Conservation (phyloP, 2,888 invertebrate genomes). For the Andricus quercusramuli region DNA sequence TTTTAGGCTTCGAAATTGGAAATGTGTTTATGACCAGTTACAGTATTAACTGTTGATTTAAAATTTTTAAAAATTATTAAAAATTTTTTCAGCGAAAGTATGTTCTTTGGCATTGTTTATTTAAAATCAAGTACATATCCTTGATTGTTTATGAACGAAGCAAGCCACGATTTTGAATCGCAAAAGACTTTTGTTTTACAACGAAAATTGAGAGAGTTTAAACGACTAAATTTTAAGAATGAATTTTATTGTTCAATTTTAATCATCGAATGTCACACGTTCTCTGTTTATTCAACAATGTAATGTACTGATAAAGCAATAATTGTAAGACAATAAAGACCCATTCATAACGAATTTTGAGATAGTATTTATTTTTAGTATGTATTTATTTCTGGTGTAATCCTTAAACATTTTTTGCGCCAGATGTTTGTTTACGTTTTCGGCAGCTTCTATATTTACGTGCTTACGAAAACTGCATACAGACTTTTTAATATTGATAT, state of each 20-base stretch:
- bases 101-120: background rate
- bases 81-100: background rate
- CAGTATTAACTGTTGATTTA: background rate
- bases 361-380: too few relatives aligned
- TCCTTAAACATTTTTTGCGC: background rate
- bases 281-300: conserved; percentile 39
- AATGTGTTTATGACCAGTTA: background rate
- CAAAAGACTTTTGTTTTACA: background rate
- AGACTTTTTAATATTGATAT: background rate
- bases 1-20: conserved; percentile 1
- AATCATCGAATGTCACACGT: conserved; percentile 37
- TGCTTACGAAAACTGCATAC: conserved; percentile 1
- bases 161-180: background rate
- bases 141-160: background rate
- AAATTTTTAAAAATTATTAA: background rate
- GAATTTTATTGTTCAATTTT: conserved; percentile 1
- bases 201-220: conserved; percentile 10
- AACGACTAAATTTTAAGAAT: conserved; percentile 3
- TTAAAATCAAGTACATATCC: background rate
- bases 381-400: background rate
- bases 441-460: background rate
- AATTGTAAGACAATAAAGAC: conserved; percentile 65
- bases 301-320: conserved; percentile 58
- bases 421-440: background rate
- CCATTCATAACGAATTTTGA: background rate